These are phyloP conservation scores for Branchellion lobata DNA, from an alignment of 2,888 invertebrate species.

Conservation along the genomic window DNA sequence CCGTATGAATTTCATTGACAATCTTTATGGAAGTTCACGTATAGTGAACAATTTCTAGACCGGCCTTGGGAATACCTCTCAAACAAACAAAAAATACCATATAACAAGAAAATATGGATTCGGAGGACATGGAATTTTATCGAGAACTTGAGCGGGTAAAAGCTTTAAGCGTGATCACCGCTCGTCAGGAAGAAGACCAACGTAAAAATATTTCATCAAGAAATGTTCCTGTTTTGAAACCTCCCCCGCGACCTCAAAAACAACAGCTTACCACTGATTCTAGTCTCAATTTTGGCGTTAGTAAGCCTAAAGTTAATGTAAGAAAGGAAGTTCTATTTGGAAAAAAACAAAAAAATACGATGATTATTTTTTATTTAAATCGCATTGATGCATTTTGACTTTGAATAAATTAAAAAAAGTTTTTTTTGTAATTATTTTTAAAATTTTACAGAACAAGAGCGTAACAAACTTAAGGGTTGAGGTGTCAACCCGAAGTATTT, in stretches of 20 bases:
- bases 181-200: constrained; percentile 35
- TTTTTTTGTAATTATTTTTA: not conserved
- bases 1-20: no score
- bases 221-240: constrained; percentile 4
- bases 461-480: not conserved
- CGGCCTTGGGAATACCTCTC: no score
- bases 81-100: no score
- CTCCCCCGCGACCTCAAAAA: constrained; percentile 14
- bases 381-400: not conserved
- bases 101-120: no score
- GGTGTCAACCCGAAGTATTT: constrained; percentile 25
- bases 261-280: not conserved
- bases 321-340: no score
- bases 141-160: constrained; percentile 26
- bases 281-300: not conserved
- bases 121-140: constrained; percentile 20
- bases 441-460: not conserved
- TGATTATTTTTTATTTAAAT: not conserved
- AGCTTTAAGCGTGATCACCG: constrained; percentile 33
- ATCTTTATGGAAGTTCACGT: no score
- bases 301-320: not conserved
- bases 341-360: no score
- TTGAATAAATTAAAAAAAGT: not conserved
- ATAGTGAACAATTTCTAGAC: no score
- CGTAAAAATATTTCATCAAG: not conserved